Conservation (phyloP, 2,113 vertebrate genomes). For the Phylloscopus whistleri region DNA sequence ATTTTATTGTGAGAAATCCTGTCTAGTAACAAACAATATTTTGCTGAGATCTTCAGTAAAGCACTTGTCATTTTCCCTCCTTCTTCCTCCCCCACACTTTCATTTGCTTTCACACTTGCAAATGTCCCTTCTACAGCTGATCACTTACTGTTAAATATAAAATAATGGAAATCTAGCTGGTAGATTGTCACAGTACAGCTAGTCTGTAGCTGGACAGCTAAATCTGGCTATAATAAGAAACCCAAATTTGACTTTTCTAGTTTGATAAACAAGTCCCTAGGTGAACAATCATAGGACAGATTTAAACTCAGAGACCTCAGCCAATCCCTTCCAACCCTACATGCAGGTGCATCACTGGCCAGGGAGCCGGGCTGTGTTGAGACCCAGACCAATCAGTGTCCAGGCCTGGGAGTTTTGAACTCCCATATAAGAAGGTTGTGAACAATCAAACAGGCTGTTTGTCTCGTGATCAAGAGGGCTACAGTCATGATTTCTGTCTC, state of each 20-base stretch:
- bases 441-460: neutral
- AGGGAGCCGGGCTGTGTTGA: neutral
- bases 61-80: neutral
- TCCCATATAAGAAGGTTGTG: neutral
- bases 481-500: neutral
- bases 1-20: neutral
- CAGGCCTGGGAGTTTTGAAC: neutral
- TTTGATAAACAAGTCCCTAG: neutral
- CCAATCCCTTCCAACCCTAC: neutral
- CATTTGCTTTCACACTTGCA: slow-evolving; percentile 31
- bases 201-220: neutral
- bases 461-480: neutral
- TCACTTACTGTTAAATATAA: slow-evolving; percentile 15
- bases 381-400: neutral
- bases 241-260: neutral
- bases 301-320: neutral
- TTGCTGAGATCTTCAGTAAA: slow-evolving; percentile 16
- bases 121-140: slow-evolving; percentile 30
- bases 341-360: neutral
- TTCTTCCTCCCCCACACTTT: slow-evolving; percentile 1
- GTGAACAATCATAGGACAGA: neutral
- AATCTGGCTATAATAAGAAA: neutral
- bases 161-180: neutral
- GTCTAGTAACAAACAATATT: slow-evolving; percentile 5
- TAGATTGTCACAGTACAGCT: neutral